Percentiles rank a stretch among this genome's conserved stretches.
These are phyloP conservation scores for Silurus meridionalis DNA, from an alignment of 2,113 vertebrate species.

Conservation along the genomic window DNA sequence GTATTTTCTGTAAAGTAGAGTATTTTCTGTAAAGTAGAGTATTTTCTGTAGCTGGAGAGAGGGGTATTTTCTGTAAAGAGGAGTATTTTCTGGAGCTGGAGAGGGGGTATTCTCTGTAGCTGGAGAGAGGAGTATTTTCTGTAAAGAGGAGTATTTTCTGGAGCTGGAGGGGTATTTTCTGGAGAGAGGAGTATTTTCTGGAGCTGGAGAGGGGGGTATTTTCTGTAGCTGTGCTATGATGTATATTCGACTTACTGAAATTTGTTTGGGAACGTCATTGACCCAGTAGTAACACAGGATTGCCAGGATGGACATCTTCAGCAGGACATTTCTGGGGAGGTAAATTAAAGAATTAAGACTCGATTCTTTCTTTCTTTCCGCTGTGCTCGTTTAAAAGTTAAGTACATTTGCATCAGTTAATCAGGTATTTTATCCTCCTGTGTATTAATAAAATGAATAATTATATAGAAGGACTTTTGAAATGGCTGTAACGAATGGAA, in stretches of 20 bases:
- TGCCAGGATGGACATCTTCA: slow-evolving; percentile 88
- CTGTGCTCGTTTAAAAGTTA: neutral
- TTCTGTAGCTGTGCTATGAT: neutral
- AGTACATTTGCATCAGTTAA: neutral
- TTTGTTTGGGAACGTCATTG: slow-evolving; percentile 63
- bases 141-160: too few species aligned
- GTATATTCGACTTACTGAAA: slow-evolving; percentile 54
- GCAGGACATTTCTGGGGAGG: slow-evolving; percentile 79
- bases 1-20: too few species aligned
- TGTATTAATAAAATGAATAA: neutral
- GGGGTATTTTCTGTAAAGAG: too few species aligned
- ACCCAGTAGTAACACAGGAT: slow-evolving; percentile 94
- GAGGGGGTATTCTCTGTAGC: too few species aligned
- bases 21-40: too few species aligned
- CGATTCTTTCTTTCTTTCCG: neutral
- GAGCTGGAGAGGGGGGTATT: neutral
- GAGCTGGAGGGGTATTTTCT: too few species aligned
- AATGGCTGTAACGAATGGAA: too few species aligned
- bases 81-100: too few species aligned
- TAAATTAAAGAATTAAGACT: neutral
- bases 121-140: too few species aligned
- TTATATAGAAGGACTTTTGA: neutral
- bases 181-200: too few species aligned
- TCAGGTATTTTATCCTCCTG: neutral
- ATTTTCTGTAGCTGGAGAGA: too few species aligned